Evolutionary conservation across 2,797 vertebrate genomes (phyloP), one percentile per base, ranked within the genome.

Genomic region (Scyliorhinus canicula): DNA sequence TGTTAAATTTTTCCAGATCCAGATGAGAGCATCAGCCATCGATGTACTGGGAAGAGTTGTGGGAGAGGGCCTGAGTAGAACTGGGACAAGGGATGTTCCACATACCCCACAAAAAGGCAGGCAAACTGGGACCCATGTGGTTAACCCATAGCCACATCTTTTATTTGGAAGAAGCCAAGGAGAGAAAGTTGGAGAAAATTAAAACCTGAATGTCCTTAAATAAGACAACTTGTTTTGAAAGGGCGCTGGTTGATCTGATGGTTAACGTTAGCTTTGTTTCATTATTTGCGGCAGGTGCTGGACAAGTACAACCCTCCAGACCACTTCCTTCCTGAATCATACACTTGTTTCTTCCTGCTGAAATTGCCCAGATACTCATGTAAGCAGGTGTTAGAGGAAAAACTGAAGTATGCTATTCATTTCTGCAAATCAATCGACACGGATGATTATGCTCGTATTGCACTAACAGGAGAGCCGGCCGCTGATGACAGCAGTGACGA

Each of bases 401-500:
- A 99, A 86, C 97, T 99, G 9, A 99, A 99, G 95, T 99, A 99
- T 0, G 99, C 99, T 96, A 99, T 99, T 95, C 99, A 99, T 96
- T 99, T 99, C 96, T 99, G 99, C 97, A 99, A 99, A 95, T 99
- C 99, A 60, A 99, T 99, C 96, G 99, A 99, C 98, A 99, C 99
- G 0, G 99, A 99, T 14, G 99, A 99, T 96, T 99, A 99, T 2
- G 99, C 99, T 0, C 98, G 99, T 95, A 99, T 99, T 95, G 99
- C 99, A 0, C 97, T 99, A 96, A 99, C 98, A 0, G 99, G 99
- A 1, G 99, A 99, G 96, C 98, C 98, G 0, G 98, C 99, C 0
- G 99, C 98, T 0, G 99, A 98, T 28, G 99, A 99, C 97, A 99
- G 99, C 96, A 99, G 98, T 1, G 99, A 99, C 0, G 98, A 99